Conservation (phyloP, 1,140 invertebrate genomes). For the Heliconius hewitsoni region DNA sequence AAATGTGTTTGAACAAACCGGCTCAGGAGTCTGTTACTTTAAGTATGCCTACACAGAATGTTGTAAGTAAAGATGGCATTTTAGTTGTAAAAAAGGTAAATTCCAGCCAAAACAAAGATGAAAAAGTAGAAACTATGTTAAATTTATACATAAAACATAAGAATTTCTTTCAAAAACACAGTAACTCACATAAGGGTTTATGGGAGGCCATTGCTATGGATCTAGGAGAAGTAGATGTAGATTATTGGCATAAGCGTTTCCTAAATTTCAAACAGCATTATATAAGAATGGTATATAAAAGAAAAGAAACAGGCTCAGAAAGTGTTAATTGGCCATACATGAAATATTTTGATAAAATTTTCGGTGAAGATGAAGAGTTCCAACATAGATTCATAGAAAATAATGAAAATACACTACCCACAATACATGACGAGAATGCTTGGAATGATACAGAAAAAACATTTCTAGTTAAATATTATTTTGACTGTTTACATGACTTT, state of each 20-base stretch:
- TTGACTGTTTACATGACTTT: conserved; percentile 72
- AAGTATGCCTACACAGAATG: conserved; percentile 38
- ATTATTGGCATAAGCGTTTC: conserved; percentile 74
- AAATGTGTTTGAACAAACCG: conserved; percentile 33
- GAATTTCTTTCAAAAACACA: conserved; percentile 50
- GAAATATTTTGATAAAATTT: conserved; percentile 69
- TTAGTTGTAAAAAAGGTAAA: conserved; percentile 52
- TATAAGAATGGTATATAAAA: conserved; percentile 60
- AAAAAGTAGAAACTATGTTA: conserved; percentile 64
- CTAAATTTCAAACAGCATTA: conserved; percentile 74
- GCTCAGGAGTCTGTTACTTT: conserved; percentile 21
- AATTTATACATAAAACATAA: conserved; percentile 67
- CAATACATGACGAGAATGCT: conserved; percentile 33
- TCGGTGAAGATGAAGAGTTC: conserved; percentile 63
- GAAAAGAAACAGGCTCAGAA: conserved; percentile 46
- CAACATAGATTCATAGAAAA: conserved; percentile 50
- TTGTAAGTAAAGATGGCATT: conserved; percentile 44
- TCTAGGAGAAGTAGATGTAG: conserved; percentile 59
- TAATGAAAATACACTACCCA: neutral
- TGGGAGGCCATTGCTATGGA: conserved; percentile 69
- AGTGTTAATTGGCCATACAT: conserved; percentile 69
- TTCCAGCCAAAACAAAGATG: conserved; percentile 35
- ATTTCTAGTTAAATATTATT: conserved; percentile 68
- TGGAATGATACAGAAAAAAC: conserved; percentile 62
- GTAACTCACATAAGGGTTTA: conserved; percentile 52